Base-by-base conservation (phyloP, 2,113 vertebrate species). In the Perca schrenkii region DNA sequence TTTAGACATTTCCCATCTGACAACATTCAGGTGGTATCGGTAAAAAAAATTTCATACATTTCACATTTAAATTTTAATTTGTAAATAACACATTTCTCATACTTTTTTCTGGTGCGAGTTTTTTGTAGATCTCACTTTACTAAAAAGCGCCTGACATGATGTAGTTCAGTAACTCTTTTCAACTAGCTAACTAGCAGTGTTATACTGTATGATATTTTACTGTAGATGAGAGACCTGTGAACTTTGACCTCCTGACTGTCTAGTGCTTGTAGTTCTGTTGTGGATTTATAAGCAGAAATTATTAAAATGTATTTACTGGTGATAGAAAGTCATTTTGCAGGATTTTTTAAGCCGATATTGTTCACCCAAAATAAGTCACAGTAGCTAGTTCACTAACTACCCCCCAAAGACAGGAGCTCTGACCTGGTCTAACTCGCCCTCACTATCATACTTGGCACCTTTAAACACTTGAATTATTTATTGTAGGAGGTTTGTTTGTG, bases 401-500 rank as follows among this genome's bases (percentile, higher is more conserved):
- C 4, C 4, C 7, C 11, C 19, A 19, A 3, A 17, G 25, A 21
- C 22, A 3, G n/a, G 22, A 75, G 61, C n/a, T 47, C 28, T 72
- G 52, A 61, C 54, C 6, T 66, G 25, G 4, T 62, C n/a, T 31
- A 16, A 75, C 40, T 40, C 3, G 17, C 28, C 49, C 49, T 74
- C 47, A 57, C 16, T 21, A 49, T 43, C 1, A 25, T 53, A n/a
- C 78, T 80, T 80, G 78, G 84, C 78, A 78, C 77, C 79, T 91
- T 83, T 62, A 28, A 36, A 70, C 14, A 11, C 49, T 22, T 85
- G 25, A 91, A 91, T 91, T 81, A 91, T 91, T 91, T 16, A 91
- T 83, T 47, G 53, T 14, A 78, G 76, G 36, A 67, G 77, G 58
- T 80, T 80, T 74, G n/a, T 77, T 54, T 73, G 70, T 81, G 58